phyloP scores from a whole-genome alignment of 2,888 invertebrate species.

The Rhorus exstirpatorius region DNA sequence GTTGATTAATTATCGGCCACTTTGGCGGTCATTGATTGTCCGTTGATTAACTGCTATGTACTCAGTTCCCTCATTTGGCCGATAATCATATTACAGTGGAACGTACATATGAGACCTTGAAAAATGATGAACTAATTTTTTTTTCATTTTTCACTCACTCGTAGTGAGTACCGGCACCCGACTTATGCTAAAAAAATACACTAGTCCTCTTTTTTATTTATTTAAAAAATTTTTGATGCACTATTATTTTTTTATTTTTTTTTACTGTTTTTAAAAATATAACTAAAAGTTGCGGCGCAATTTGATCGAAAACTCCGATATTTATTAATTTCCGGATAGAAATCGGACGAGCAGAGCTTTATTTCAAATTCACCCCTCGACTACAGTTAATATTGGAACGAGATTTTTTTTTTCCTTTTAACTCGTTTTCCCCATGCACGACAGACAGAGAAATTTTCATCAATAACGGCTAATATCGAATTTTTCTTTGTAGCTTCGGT shows the following conservation, averaged over 20 bases:
- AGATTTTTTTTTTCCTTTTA: constrained; percentile 29
- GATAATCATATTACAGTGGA: too few relatives aligned
- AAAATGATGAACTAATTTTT: too few relatives aligned
- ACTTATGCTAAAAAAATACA: neutral
- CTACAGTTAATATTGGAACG: constrained; percentile 42
- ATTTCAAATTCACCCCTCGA: constrained; percentile 12
- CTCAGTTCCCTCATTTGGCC: neutral
- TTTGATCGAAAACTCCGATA: constrained; percentile 22
- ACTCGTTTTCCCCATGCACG: neutral
- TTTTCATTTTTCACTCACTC: too few relatives aligned
- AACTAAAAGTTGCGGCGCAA: too few relatives aligned
- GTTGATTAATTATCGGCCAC: constrained; percentile 52
- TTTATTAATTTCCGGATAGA: neutral
- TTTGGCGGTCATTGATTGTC: constrained; percentile 39
- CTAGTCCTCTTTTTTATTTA: too few relatives aligned
- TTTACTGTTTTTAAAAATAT: neutral
- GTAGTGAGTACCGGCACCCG: too few relatives aligned
- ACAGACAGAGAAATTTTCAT: constrained; percentile 16
- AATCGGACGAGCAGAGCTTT: neutral
- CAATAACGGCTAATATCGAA: constrained; percentile 33
- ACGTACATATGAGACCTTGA: too few relatives aligned
- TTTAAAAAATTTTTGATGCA: too few relatives aligned
- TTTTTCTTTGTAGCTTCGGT: constrained; percentile 41
- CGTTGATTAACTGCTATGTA: constrained; percentile 44
- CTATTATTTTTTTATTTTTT: too few relatives aligned